Percentiles rank a stretch among this genome's conserved stretches.
Evolutionary conservation across 1,140 invertebrate species (phyloP).

Genomic region (Trichonephila inaurata): DNA sequence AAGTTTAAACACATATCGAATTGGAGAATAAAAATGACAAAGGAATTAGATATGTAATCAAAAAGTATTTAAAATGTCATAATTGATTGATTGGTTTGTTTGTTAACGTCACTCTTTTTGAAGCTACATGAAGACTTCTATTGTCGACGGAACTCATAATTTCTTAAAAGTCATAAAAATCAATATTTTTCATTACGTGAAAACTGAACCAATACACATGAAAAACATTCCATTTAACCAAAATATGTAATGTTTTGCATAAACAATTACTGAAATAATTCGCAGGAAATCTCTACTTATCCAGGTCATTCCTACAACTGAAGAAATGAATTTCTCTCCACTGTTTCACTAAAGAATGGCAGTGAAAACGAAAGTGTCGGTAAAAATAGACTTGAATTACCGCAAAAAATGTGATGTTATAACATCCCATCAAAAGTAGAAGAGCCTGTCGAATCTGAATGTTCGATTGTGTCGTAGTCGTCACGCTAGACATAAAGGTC

Average conservation of each 20-base stretch:
- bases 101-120: no score
- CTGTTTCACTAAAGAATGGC: neutral
- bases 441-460: neutral
- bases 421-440: slow-evolving; percentile 28
- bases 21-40: no score
- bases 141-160: no score
- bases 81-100: no score
- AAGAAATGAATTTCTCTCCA: neutral
- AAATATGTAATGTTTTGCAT: no score
- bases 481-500: slow-evolving; percentile 30
- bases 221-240: neutral
- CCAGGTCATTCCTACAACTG: neutral
- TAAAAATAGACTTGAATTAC: slow-evolving; percentile 20
- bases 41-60: no score
- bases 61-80: no score
- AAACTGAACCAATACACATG: neutral
- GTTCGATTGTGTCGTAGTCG: neutral
- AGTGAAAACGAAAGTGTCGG: neutral
- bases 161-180: no score
- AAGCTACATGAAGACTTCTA: no score
- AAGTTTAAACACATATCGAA: no score
- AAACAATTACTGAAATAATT: no score
- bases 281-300: neutral
- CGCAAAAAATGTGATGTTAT: neutral
- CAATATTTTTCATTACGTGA: neutral